These are phyloP conservation scores for Reinhardtius hippoglossoides DNA, from an alignment of 2,113 vertebrate species.

Conservation along the genomic window DNA sequence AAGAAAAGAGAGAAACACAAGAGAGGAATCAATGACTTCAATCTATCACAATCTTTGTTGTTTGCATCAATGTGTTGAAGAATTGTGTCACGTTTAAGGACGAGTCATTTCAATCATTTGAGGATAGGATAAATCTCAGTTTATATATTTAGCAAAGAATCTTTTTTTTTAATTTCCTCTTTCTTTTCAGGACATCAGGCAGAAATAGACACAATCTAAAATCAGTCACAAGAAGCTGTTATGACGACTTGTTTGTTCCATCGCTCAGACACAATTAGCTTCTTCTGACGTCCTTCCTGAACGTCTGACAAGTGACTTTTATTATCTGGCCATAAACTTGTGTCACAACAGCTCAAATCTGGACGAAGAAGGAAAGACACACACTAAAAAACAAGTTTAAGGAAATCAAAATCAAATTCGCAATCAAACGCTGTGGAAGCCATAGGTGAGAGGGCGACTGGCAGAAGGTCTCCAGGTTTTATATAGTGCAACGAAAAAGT, in stretches of 20 bases:
- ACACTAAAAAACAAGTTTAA: too few relatives aligned
- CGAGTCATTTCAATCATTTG: not conserved
- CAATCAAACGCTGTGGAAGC: too few relatives aligned
- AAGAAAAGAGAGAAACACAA: not conserved
- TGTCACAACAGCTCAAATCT: too few relatives aligned
- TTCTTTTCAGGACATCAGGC: not conserved
- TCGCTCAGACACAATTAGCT: not conserved
- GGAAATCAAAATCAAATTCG: too few relatives aligned
- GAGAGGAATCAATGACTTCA: not conserved
- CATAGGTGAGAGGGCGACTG: too few relatives aligned
- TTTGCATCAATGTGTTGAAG: not conserved
- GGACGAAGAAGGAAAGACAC: too few relatives aligned
- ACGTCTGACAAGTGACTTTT: not conserved
- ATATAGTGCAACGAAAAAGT: too few relatives aligned
- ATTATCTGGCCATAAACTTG: not conserved
- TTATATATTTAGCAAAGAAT: not conserved
- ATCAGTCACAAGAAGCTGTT: not conserved
- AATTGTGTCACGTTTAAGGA: too few relatives aligned
- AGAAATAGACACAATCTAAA: not conserved
- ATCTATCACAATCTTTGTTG: not conserved
- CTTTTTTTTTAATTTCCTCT: not conserved
- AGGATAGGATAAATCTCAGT: not conserved
- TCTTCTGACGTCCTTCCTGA: conserved; percentile 1
- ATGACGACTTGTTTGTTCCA: not conserved
- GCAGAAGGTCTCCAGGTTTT: too few relatives aligned